Conservation (phyloP, 2,113 vertebrate species). For the Sinocyclocheilus rhinocerous region DNA sequence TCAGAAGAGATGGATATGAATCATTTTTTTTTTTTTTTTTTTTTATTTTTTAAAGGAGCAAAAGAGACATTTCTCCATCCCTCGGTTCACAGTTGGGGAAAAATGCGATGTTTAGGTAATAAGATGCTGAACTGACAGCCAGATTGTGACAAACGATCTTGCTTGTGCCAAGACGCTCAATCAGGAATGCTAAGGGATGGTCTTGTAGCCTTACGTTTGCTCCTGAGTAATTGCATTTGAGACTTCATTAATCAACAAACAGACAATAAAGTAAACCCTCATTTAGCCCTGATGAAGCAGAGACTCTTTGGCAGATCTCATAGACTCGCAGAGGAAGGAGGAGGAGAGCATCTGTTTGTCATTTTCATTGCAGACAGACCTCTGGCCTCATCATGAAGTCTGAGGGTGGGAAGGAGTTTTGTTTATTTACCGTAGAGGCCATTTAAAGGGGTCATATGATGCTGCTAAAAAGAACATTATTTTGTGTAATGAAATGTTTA, state of each 20-base stretch:
- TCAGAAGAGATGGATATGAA: neutral
- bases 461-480: too few species aligned
- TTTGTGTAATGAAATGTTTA: too few species aligned
- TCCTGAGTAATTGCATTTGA: slow-evolving; percentile 70
- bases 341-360: neutral
- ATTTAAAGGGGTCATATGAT: too few species aligned
- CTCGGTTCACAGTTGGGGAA: neutral
- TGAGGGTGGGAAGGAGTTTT: neutral
- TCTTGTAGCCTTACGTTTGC: slow-evolving; percentile 69
- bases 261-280: slow-evolving; percentile 66
- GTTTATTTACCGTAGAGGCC: slow-evolving; percentile 15
- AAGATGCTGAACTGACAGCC: slow-evolving; percentile 63
- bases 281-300: slow-evolving; percentile 45
- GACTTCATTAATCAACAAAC: slow-evolving; percentile 73
- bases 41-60: neutral
- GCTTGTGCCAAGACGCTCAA: slow-evolving; percentile 68
- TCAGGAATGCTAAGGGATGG: slow-evolving; percentile 73
- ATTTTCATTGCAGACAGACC: slow-evolving; percentile 34
- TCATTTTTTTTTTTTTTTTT: too few species aligned
- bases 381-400: slow-evolving; percentile 10
- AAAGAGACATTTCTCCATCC: neutral
- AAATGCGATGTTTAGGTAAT: slow-evolving; percentile 56
- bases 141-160: slow-evolving; percentile 73
- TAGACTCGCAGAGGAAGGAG: slow-evolving; percentile 10
- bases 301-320: slow-evolving; percentile 23